Evolutionary conservation across 2,113 vertebrate genomes (phyloP).

Genomic region (Crotalus helleri): DNA sequence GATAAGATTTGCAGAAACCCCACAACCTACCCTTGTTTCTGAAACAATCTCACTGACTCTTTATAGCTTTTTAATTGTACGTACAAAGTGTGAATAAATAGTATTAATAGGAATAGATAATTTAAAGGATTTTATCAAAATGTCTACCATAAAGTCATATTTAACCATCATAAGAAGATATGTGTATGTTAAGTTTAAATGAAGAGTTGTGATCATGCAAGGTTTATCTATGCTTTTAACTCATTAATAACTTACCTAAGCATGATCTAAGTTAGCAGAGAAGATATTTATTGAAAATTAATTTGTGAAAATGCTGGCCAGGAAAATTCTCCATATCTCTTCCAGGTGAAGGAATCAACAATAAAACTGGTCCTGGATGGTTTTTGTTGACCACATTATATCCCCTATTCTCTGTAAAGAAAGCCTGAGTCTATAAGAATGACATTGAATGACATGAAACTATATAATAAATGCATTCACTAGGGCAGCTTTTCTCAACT

Average conservation of each 20-base stretch:
- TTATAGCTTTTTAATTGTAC: not conserved
- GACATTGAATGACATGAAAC: not conserved
- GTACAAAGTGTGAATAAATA: not conserved
- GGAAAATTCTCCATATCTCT: not conserved
- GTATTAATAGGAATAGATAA: not conserved
- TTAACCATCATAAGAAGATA: not conserved
- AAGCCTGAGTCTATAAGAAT: not conserved
- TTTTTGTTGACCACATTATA: not conserved
- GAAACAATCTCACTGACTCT: not conserved
- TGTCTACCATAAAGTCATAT: not conserved
- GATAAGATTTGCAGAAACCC: not conserved
- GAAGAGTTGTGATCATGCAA: not conserved
- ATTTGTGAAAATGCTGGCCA: not conserved
- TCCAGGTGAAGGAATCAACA: not conserved
- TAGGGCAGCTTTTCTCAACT: not conserved
- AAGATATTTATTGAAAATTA: not conserved
- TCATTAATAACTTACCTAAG: not conserved
- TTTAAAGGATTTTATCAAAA: not conserved
- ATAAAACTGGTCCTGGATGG: not conserved
- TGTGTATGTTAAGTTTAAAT: not conserved
- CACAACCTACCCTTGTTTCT: not conserved
- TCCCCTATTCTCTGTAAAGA: not conserved
- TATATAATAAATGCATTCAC: not conserved
- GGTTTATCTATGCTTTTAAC: not conserved
- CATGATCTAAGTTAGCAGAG: not conserved